Conservation (phyloP, 2,888 invertebrate genomes). For the Polymixis lichenea region DNA sequence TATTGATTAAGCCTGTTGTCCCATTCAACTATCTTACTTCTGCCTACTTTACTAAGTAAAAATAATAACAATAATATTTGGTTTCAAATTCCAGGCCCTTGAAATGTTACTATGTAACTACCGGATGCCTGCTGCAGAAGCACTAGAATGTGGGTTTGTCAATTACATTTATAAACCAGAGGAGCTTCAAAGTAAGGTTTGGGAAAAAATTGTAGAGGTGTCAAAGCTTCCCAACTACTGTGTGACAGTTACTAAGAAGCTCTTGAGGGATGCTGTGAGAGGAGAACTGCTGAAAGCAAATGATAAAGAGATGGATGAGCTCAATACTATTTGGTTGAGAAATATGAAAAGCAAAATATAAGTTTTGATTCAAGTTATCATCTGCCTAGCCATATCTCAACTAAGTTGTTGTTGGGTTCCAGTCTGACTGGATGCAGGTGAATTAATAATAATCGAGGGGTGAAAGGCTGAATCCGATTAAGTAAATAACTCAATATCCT, state of each 20-base stretch:
- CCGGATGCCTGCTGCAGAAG: conserved; percentile 95
- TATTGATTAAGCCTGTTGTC: no score
- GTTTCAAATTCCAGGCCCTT: conserved; percentile 83
- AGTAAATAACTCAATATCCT: no score
- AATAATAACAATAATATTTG: background rate
- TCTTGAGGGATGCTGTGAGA: conserved; percentile 91
- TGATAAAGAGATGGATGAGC: conserved; percentile 92
- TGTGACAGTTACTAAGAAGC: conserved; percentile 92
- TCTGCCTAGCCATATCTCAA: background rate
- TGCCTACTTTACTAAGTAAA: no score
- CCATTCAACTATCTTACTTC: background rate
- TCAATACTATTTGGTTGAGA: conserved; percentile 92
- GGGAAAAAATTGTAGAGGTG: conserved; percentile 90
- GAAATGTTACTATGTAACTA: conserved; percentile 93
- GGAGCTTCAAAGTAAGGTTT: conserved; percentile 91
- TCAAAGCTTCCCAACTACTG: conserved; percentile 90
- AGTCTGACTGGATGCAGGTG: background rate
- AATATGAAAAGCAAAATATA: conserved; percentile 79
- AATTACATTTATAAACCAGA: conserved; percentile 93
- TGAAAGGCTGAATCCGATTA: no score
- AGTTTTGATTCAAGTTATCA: conserved; percentile 1
- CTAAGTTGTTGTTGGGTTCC: background rate
- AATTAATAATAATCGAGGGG: background rate
- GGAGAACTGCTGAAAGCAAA: conserved; percentile 92
- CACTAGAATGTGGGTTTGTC: conserved; percentile 94